These are phyloP conservation scores for Andrena flavipes DNA, from an alignment of 2,888 invertebrate species.

Conservation along the genomic window DNA sequence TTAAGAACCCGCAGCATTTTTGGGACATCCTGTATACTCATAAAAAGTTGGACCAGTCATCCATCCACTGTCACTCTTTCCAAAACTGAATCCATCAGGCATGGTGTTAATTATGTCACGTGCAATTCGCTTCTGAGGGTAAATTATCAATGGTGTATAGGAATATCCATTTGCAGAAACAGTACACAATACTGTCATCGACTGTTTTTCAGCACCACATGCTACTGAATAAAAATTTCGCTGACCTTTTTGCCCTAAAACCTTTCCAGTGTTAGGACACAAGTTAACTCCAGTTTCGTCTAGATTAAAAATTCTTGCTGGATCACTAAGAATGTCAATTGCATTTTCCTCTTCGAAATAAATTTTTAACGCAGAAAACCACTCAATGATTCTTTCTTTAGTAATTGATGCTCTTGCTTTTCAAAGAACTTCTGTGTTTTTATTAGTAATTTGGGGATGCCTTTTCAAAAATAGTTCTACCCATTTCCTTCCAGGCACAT, in stretches of 20 bases:
- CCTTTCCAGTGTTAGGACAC: neutral
- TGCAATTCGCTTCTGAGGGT: conserved; percentile 2
- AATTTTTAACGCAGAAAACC: no score
- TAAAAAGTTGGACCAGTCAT: neutral
- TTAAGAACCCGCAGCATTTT: no score
- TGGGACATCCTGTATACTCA: no score
- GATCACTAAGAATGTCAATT: neutral
- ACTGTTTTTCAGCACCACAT: no score
- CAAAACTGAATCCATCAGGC: conserved; percentile 4
- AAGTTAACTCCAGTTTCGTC: neutral
- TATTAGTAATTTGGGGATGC: no score
- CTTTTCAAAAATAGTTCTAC: no score
- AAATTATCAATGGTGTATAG: neutral
- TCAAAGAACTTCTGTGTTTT: no score
- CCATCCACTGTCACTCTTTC: neutral
- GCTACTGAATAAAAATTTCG: no score
- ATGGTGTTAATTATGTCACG: conserved; percentile 2
- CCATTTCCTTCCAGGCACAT: no score
- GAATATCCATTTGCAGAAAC: neutral
- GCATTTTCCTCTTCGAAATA: neutral
- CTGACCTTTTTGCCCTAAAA: no score
- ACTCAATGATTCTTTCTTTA: no score
- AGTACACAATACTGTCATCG: neutral
- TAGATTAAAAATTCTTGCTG: neutral
- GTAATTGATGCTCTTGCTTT: no score